Conservation (phyloP, 2,888 invertebrate species). For the Heterodera filipjevi region DNA sequence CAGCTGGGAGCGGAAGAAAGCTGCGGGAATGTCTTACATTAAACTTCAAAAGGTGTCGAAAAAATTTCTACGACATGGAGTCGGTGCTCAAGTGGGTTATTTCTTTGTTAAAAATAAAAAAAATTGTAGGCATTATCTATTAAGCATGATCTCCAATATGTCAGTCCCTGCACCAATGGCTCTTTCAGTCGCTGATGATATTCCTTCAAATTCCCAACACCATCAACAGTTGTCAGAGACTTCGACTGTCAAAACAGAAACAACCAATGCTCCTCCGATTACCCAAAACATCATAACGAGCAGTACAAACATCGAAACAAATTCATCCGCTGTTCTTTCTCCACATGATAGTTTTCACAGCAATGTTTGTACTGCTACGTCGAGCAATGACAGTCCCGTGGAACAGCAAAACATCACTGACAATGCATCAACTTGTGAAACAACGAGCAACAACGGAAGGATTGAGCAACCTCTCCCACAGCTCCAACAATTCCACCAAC, state of each 20-base stretch:
- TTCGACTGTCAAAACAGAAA: background rate
- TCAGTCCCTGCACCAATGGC: background rate
- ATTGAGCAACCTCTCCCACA: background rate
- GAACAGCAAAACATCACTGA: conserved; percentile 5
- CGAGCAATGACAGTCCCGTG: background rate
- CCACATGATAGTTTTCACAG: background rate
- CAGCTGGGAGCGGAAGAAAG: background rate
- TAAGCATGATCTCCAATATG: conserved; percentile 17
- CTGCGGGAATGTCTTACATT: background rate
- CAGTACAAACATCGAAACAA: conserved; percentile 5
- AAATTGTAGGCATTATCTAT: no score
- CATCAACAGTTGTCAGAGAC: background rate
- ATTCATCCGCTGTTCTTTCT: background rate
- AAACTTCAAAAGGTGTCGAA: background rate
- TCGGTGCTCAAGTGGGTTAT: conserved; percentile 13
- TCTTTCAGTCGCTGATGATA: background rate
- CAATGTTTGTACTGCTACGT: background rate
- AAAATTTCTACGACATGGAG: background rate
- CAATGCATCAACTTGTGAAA: background rate
- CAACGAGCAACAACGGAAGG: conserved; percentile 3
- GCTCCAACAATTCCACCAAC: background rate
- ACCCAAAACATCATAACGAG: conserved; percentile 17
- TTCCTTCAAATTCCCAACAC: background rate
- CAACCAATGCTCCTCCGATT: background rate
- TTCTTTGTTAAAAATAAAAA: background rate